phyloP scores from a whole-genome alignment of 2,113 vertebrate genomes.

The Suncus etruscus region DNA sequence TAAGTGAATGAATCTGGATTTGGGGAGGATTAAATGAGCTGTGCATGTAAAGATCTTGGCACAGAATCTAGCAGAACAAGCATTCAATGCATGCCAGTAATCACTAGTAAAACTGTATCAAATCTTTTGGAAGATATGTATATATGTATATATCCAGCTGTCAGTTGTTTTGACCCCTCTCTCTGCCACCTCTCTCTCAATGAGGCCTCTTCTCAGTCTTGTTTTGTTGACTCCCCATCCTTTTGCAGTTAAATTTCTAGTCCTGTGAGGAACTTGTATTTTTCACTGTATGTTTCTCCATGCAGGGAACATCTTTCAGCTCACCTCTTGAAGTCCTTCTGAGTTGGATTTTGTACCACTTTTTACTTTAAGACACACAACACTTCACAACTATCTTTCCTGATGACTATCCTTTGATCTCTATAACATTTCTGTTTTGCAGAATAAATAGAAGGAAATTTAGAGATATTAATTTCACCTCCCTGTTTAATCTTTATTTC shows the following conservation, averaged over 20 bases:
- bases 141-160: neutral
- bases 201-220: neutral
- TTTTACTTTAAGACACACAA: neutral
- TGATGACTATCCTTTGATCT: neutral
- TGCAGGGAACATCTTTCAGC: neutral
- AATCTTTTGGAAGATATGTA: neutral
- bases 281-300: neutral
- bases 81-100: neutral
- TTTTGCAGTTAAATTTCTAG: neutral
- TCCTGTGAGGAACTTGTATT: too few relatives aligned
- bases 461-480: neutral
- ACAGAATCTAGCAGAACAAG: neutral
- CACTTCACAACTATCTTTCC: neutral
- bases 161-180: neutral
- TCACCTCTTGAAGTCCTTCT: neutral
- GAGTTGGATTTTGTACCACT: neutral
- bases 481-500: neutral
- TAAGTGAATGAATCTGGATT: neutral
- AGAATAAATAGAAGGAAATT: neutral
- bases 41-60: neutral
- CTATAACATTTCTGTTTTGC: neutral
- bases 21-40: neutral
- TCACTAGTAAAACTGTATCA: neutral
- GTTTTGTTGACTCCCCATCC: neutral
- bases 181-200: neutral